Base-by-base conservation (phyloP, 2,113 vertebrate species). In the Terrapene triunguis region DNA sequence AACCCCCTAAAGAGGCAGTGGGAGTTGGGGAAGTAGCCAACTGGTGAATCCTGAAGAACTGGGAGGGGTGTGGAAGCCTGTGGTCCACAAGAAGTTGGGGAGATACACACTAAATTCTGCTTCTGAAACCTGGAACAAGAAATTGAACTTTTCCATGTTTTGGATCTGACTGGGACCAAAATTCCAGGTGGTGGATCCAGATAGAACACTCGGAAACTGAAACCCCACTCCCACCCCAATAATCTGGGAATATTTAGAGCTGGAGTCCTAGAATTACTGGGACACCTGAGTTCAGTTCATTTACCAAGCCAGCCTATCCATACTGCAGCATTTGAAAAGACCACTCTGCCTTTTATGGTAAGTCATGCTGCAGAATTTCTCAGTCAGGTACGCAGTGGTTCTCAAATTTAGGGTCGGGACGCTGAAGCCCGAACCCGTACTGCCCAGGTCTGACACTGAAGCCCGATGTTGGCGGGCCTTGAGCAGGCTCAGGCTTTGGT, bases 81-180 rank as follows among this genome's bases (percentile, higher is more conserved):
- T 25, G 62, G 62, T 65, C 62, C 62, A 35, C 1, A n/a, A 93
- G 96, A 95, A 95, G 80, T 78, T 93, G 94, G 94, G 95, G 12
- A 74, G n/a, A 74, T 74, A 35, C 69, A 42, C 9, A 74, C 10
- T 42, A 24, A 74, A 24, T 42, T 74, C 69, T 74, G n/a, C 22
- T 74, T 74, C 38, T 21, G 69, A 74, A 42, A 22, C 69, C n/a
- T 21, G 21, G n/a, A 74, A 10, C 38, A 74, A 38, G n/a, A n/a
- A 35, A 19, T 38, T 21, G 69, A n/a, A 38, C 1, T 74, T 16
- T 35, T 35, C 59, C 29, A 35, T 35, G 59, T 62, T 62, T 13
- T 62, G 59, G 32, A 65, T 65, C 59, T 29, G 29, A 35, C 17
- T 59, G 57, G 57, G 27, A 59, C 57, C 59, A 65, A 65, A 65